Evolutionary conservation across 92 coral and sea anemone genomes (phyloP), one percentile per base, ranked within the genome.

Genomic region (Siderastrea siderea): DNA sequence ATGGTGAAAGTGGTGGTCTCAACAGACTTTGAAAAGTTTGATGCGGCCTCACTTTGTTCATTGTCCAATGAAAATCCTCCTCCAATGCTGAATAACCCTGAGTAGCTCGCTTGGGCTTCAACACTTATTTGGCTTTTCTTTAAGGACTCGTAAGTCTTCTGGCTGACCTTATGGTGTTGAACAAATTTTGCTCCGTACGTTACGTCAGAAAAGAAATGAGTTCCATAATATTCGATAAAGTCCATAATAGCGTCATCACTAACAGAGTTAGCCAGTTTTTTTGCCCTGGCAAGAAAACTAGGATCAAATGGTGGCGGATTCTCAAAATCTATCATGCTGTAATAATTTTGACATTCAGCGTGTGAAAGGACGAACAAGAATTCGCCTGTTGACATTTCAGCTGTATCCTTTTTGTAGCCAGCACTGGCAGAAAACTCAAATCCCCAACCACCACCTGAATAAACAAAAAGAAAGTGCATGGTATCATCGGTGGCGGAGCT

Each of bases 401-500:
- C 64, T 3, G 83, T 38, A 6, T 82, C 64, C 43, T 47, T 80
- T 53, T 86, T 69, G 14, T 87, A 91, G 57, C 86, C 54, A 14
- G 88, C 90, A 70, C 94, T 86, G 61, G 91, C 94, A 70, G 94
- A 91, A 82, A 91, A 91, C 61, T 88, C 76, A 66, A 81, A 91
- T 19, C 82, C 93, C 61, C 59, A 71, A 7, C 90, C 90, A 7
- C 90, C 85, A n/a, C 85, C 85, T 77, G 46, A 7, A 54, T 45
- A 46, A 67, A 10, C 38, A 14, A 57, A 71, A 19, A 17, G 6
- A 71, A 43, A 44, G 26, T 26, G 0, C 38, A 26, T 26, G 38
- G 38, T 26, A 26, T 26, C 38, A 26, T 26, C 38, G 0, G 38
- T 26, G 38, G 38, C 38, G 38, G 38, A 26, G 38, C 38, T 26